Evolutionary conservation across 2,888 invertebrate genomes (phyloP), one percentile per base, ranked within the genome.

Genomic region (Tipula confusa): DNA sequence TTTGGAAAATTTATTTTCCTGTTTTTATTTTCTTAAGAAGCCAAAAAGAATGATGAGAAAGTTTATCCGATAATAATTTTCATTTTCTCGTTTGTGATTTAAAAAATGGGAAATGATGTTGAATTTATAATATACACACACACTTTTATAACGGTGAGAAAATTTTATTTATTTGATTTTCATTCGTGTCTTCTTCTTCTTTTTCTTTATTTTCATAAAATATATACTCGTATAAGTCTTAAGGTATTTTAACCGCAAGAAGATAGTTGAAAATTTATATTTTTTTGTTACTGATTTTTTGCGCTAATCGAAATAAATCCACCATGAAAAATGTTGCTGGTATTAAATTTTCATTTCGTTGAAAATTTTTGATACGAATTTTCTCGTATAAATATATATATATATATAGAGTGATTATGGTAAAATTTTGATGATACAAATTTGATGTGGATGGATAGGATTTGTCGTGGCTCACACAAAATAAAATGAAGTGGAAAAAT

Each of bases 21-120:
- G 64, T 64, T 64, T 64, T 64, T 64, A 64, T 64, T 64, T 64
- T 64, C 64, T 64, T 64, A 64, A 64, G 24, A 64, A 64, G 64
- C 24, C 64, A 64, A 64, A 64, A 64, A 64, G 64, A 64, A 64
- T 64, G 64, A 64, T 64, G 64, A 64, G 64, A 64, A 64, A 64
- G 64, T 64, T 64, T 64, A 64, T 64, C 64, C 64, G 64, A 64
- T 64, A 64, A 64, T 64, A 64, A 64, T 64, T 64, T 64, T 64
- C 64, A 64, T 64, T 64, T 64, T 64, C 64, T 18, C 24, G 18
- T 64, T 24, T 64, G 18, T 24, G 64, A 64, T 18, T 64, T 64
- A 64, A 64, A n/a, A 64, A 64, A 64, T 64, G 64, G 64, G 64
- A 64, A 64, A 64, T 64, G 64, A 64, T 64, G 64, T 64, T 64